Percentiles rank a stretch among this genome's conserved stretches.
Conservation (phyloP, 2,797 vertebrate species). For the Periparus ater region DNA sequence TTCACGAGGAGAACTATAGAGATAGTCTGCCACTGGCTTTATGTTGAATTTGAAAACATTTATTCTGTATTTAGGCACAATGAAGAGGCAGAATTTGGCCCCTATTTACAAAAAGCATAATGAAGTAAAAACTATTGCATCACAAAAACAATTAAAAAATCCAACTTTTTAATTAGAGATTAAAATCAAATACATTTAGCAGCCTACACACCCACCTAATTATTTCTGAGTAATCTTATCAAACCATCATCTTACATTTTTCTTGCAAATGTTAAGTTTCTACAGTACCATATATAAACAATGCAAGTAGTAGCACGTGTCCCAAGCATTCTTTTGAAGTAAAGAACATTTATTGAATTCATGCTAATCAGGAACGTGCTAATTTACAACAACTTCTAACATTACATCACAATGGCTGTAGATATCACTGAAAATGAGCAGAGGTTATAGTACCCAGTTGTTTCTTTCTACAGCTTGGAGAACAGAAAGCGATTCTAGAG, state of each 20-base stretch:
- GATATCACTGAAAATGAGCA: slow-evolving; percentile 9
- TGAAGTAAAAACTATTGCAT: slow-evolving; percentile 64
- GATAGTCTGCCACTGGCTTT: not conserved
- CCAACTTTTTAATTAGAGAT: slow-evolving; percentile 71
- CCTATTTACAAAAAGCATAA: slow-evolving; percentile 47
- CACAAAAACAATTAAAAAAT: slow-evolving; percentile 66
- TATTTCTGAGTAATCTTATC: slow-evolving; percentile 70
- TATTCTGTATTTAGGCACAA: not conserved
- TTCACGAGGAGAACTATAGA: not conserved
- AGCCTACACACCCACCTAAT: slow-evolving; percentile 66
- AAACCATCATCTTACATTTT: slow-evolving; percentile 58
- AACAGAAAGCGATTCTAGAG: not conserved
- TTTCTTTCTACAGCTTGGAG: not conserved
- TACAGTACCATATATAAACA: slow-evolving; percentile 60
- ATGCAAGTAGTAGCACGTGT: slow-evolving; percentile 59
- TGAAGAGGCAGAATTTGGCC: not conserved
- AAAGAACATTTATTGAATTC: slow-evolving; percentile 50
- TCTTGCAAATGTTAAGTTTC: slow-evolving; percentile 65
- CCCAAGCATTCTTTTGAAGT: slow-evolving; percentile 57
- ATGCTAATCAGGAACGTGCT: slow-evolving; percentile 29
- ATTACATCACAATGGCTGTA: slow-evolving; percentile 29
- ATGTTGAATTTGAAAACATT: not conserved
- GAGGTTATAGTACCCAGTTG: not conserved
- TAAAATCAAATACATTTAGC: slow-evolving; percentile 70
- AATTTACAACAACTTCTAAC: slow-evolving; percentile 38